Percentiles rank a stretch among this genome's conserved stretches.
phyloP scores from a whole-genome alignment of 2,888 invertebrate species.

The Strigamia crassipes region DNA sequence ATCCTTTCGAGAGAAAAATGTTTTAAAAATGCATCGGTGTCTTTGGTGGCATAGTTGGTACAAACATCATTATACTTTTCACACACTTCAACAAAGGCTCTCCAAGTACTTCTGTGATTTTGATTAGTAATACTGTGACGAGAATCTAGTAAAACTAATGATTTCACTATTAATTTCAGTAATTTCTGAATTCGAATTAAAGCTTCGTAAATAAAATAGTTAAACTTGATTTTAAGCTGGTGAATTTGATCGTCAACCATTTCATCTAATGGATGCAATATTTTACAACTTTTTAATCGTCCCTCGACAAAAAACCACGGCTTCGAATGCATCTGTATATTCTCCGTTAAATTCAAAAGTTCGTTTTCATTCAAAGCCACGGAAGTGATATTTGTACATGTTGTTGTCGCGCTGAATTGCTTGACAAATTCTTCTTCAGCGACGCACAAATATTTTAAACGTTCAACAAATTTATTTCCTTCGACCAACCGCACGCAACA shows the following conservation, averaged over 20 bases:
- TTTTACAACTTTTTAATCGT: constrained; percentile 1
- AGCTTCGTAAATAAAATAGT: neutral
- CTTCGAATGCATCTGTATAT: constrained; percentile 6
- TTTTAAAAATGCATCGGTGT: neutral
- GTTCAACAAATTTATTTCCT: neutral
- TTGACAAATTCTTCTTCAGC: neutral
- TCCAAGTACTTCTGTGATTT: neutral
- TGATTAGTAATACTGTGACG: neutral
- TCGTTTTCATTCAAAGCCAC: neutral
- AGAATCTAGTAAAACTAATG: neutral
- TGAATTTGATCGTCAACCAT: neutral
- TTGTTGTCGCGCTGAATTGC: neutral
- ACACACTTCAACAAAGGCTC: neutral
- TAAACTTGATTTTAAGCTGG: neutral
- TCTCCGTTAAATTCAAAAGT: neutral
- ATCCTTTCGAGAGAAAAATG: neutral
- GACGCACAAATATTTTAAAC: neutral
- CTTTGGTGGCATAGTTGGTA: neutral
- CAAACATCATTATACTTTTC: constrained; percentile 18
- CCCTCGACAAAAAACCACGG: constrained; percentile 23
- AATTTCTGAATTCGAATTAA: neutral
- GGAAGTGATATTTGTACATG: neutral
- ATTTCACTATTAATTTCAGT: neutral
- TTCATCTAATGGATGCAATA: neutral
- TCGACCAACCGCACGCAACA: neutral